Base-by-base conservation (phyloP, 92 coral and sea anemone species). In the Desmophyllum pertusum region DNA sequence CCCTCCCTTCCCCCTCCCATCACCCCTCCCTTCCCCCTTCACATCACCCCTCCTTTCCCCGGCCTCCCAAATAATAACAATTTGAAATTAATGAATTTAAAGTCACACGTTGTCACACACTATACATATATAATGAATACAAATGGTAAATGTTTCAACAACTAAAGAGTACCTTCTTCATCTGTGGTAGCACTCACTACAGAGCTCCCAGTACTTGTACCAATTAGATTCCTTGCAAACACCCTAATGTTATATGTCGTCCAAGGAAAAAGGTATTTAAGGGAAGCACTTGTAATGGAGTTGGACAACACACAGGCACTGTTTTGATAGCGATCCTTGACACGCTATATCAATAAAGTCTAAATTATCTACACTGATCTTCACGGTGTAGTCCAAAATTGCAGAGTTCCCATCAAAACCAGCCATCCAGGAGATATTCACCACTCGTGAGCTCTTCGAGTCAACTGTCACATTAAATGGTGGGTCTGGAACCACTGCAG, bases 341-440 rank as follows among this genome's bases (percentile, higher is more conserved):
- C 85, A 81, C 29, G 17, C 46, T 0, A 31, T 39, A 51, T 59
- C 74, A 0, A 6, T 21, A 25, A 74, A 53, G 25, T 5, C 43
- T 25, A 25, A 30, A 19, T 53, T 50, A n/a, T 81, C 78, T 38
- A 29, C 41, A 42, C 69, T 69, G 25, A 51, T 81, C 21, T 27
- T 1, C 52, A 81, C 79, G 53, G 21, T 81, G 79, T 70, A 81
- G 23, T 72, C 35, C 19, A 6, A 7, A 55, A 88, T 88, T 18
- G 35, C 76, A 55, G 74, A 78, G 77, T 88, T 83, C 3, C 91
- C 91, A 83, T 83, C 18, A 70, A 83, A 88, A 40, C 71, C 78
- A 69, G 78, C 76, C 25, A 27, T 25, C 91, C 91, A 88, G 43
- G 81, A 50, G 13, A 88, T 31, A 61, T 19, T 40, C 30, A 78